Evolutionary conservation across 2,113 vertebrate genomes (phyloP), one percentile per base, ranked within the genome.

Genomic region (Columbina picui): DNA sequence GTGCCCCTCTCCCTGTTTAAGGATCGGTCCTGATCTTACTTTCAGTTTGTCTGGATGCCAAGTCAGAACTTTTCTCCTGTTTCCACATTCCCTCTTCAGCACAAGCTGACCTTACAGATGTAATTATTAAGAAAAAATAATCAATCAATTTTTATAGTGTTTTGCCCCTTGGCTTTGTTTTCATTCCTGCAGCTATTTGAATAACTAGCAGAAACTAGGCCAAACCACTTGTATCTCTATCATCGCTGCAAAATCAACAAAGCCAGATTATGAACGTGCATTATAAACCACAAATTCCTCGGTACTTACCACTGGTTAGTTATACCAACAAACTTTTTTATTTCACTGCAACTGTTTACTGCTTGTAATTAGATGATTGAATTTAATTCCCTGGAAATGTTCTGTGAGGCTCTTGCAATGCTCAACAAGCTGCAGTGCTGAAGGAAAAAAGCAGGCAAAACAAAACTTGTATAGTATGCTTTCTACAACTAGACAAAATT

Each of bases 161-260:
- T 96, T 93, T 92, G n/a, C 91, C 94, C 63, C 8, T 70, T 84
- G 93, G 96, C 86, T 90, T 90, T 93, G 61, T 95, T 95, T 93
- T 89, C 57, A 79, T 78, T 91, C 91, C 84, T 53, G 45, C 65
- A 94, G 89, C 91, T 89, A 9, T 91, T 61, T 79, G 49, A 93
- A 57, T 87, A 94, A 82, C 36, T 45, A 73, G 74, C 39, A 85
- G 59, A 60, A 61, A 32, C 8, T 27, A 50, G 36, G 89, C 84
- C 81, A 91, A 94, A 85, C 84, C 91, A 93, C 89, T 81, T 89
- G 56, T 94, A 84, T 94, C 83, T 93, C 73, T 89, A 43, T 59
- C 60, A 91, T 82, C n/a, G 1, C 93, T 89, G 61, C 57, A 73
- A 59, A 92, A 75, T 88, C 87, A 94, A 59, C 94, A 92, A 61